phyloP scores from a whole-genome alignment of 1,140 invertebrate species.

The Calephelis nemesis region DNA sequence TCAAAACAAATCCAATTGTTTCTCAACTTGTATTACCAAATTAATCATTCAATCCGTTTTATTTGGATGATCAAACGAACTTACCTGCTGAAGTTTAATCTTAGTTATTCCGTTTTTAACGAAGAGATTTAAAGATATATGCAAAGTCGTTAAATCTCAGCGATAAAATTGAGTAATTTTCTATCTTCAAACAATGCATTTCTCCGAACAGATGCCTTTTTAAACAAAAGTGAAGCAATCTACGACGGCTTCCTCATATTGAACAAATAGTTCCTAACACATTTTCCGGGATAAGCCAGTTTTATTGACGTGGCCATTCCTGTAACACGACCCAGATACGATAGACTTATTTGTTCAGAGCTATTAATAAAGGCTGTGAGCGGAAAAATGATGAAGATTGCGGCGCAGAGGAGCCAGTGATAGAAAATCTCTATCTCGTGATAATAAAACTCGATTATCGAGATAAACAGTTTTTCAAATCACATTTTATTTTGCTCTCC shows the following conservation, averaged over 20 bases:
- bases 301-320: conserved; percentile 29
- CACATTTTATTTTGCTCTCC: neutral
- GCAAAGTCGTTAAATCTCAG: too few species aligned
- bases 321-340: conserved; percentile 29
- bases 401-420: neutral
- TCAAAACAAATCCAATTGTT: too few species aligned
- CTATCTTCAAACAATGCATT: conserved; percentile 22
- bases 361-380: conserved; percentile 29
- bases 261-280: conserved; percentile 7
- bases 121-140: too few species aligned
- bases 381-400: conserved; percentile 25
- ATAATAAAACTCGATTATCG: neutral
- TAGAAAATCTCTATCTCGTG: neutral
- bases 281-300: conserved; percentile 14
- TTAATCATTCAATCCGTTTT: too few species aligned
- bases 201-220: conserved; percentile 11
- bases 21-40: too few species aligned
- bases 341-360: conserved; percentile 30
- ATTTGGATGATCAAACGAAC: too few species aligned
- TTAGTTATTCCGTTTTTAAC: too few species aligned
- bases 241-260: conserved; percentile 3
- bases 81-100: too few species aligned
- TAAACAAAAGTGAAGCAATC: conserved; percentile 1
- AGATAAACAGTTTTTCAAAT: neutral
- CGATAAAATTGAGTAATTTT: conserved; percentile 1